Evolutionary conservation across 2,797 vertebrate genomes (phyloP).

Genomic region (Molossus alvarezi): DNA sequence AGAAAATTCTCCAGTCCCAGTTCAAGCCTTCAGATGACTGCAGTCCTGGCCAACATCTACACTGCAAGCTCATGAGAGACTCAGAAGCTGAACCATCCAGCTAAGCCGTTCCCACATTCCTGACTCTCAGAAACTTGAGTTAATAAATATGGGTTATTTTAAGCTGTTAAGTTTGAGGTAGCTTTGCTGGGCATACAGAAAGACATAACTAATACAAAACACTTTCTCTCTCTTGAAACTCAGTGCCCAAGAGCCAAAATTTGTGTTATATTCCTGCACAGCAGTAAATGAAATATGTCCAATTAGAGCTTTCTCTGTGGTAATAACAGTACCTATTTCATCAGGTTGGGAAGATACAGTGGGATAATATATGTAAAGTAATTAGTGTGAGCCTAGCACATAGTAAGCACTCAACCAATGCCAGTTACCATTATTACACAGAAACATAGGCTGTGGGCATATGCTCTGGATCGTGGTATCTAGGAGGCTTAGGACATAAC

Average conservation of each 20-base stretch:
- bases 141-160: background rate
- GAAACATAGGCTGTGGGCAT: background rate
- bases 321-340: background rate
- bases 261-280: background rate
- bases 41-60: background rate
- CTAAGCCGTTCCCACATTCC: background rate
- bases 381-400: slow-evolving; percentile 24
- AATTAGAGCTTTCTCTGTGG: background rate
- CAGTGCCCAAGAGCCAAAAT: slow-evolving; percentile 18
- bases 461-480: background rate
- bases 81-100: background rate
- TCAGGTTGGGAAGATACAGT: background rate
- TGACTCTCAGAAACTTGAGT: background rate
- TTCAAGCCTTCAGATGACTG: background rate
- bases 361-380: background rate
- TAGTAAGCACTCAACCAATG: background rate
- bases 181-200: background rate
- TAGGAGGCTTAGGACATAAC: background rate
- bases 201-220: slow-evolving; percentile 8
- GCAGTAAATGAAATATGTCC: background rate
- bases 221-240: slow-evolving; percentile 10
- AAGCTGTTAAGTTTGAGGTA: background rate
- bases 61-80: background rate
- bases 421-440: background rate
- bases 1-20: background rate